These are phyloP conservation scores for Diplolepis rosae DNA, from an alignment of 2,888 invertebrate genomes.

Conservation along the genomic window DNA sequence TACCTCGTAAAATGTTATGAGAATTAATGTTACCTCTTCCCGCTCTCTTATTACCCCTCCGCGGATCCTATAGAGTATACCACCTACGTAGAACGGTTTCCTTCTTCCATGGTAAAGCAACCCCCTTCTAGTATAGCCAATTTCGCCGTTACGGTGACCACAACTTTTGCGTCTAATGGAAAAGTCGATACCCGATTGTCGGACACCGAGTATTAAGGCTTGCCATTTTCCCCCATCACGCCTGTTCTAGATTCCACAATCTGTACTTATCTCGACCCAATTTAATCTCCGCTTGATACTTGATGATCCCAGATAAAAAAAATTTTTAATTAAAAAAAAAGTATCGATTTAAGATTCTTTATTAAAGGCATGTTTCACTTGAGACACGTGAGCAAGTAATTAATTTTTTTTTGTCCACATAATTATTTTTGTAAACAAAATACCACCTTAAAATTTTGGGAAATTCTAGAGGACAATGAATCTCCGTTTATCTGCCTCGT, in stretches of 20 bases:
- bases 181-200: slow-evolving; percentile 71
- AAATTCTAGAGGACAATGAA: too few species aligned
- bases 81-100: slow-evolving; percentile 42
- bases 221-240: slow-evolving; percentile 44
- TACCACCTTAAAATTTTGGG: too few species aligned
- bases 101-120: slow-evolving; percentile 41
- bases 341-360: too few species aligned
- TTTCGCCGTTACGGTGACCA: slow-evolving; percentile 68
- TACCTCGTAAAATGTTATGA: slow-evolving; percentile 74
- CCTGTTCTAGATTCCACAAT: slow-evolving; percentile 24
- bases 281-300: background rate
- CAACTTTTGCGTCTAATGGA: slow-evolving; percentile 70
- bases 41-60: slow-evolving; percentile 40
- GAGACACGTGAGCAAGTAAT: too few species aligned
- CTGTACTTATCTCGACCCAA: slow-evolving; percentile 5
- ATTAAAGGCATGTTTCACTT: too few species aligned
- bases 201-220: slow-evolving; percentile 55
- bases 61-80: slow-evolving; percentile 5
- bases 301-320: too few species aligned
- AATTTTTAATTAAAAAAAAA: slow-evolving; percentile 11
- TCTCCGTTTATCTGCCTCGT: too few species aligned
- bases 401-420: too few species aligned
- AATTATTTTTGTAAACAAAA: too few species aligned
- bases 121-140: slow-evolving; percentile 63
- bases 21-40: slow-evolving; percentile 68